A percentile compares a stretch with the other conserved stretches of the same genome.
These are phyloP conservation scores for Oenanthe oenanthe DNA, from an alignment of 2,113 vertebrate species.

Conservation along the genomic window DNA sequence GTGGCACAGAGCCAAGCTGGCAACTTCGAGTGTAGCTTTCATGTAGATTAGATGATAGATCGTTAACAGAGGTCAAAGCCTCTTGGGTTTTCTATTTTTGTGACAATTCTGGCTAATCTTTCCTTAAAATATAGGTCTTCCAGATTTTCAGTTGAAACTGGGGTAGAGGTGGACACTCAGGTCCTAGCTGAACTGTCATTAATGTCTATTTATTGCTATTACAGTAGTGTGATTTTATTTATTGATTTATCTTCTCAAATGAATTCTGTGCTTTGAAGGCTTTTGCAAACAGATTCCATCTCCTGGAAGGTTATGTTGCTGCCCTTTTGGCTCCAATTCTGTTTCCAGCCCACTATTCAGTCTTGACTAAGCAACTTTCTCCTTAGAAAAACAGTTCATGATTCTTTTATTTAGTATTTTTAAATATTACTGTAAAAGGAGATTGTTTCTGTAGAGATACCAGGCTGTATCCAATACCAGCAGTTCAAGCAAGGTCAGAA, in stretches of 20 bases:
- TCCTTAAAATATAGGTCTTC: background rate
- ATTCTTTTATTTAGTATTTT: background rate
- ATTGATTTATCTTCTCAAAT: background rate
- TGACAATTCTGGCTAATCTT: background rate
- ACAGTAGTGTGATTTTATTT: rapidly evolving
- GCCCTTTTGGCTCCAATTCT: background rate
- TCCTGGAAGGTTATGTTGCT: background rate
- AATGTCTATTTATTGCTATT: background rate
- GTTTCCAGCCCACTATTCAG: background rate
- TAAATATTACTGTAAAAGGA: background rate
- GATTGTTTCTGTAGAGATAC: background rate
- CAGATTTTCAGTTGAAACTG: background rate
- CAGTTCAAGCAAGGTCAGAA: background rate
- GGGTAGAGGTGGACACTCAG: background rate
- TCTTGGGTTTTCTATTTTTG: background rate
- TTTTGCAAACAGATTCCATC: background rate
- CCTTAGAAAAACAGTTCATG: background rate
- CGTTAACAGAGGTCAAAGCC: background rate
- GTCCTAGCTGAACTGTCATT: background rate
- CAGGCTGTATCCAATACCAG: background rate
- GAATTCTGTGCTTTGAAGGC: background rate
- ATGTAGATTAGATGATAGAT: background rate
- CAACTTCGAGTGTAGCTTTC: background rate
- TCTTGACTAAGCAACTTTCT: background rate
- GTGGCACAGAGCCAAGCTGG: background rate